These are phyloP conservation scores for Tortricodes alternella DNA, from an alignment of 2,888 invertebrate genomes.

Conservation along the genomic window DNA sequence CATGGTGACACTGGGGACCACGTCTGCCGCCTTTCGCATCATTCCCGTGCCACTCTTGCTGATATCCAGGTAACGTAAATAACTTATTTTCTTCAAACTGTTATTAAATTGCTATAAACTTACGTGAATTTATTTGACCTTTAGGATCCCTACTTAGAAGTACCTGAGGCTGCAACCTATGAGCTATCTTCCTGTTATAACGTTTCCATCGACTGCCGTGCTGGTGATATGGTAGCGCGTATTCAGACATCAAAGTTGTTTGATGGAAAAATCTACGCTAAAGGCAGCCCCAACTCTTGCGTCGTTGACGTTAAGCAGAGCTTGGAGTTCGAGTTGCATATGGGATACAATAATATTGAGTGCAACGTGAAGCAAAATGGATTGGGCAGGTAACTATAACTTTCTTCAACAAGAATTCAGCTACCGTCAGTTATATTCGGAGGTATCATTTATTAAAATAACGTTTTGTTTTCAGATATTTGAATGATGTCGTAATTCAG, in stretches of 20 bases:
- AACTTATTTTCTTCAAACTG: neutral
- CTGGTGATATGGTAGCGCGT: slow-evolving; percentile 95
- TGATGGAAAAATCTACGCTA: slow-evolving; percentile 97
- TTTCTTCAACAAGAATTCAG: neutral
- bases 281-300: slow-evolving; percentile 96
- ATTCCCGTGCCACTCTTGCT: slow-evolving; percentile 93
- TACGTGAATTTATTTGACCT: slow-evolving; percentile 36
- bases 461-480: slow-evolving; percentile 76
- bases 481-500: slow-evolving; percentile 96
- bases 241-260: slow-evolving; percentile 96
- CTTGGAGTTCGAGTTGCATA: slow-evolving; percentile 94
- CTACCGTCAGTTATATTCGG: neutral
- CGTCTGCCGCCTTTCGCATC: slow-evolving; percentile 96
- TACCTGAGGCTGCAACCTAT: slow-evolving; percentile 95
- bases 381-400: slow-evolving; percentile 85
- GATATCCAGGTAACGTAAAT: slow-evolving; percentile 88
- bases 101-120: slow-evolving; percentile 2
- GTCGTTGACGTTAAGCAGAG: slow-evolving; percentile 94
- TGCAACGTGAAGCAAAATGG: slow-evolving; percentile 96
- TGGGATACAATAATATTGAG: slow-evolving; percentile 96
- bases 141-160: slow-evolving; percentile 94
- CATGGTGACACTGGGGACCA: slow-evolving; percentile 96
- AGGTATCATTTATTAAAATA: neutral
- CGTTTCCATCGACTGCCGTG: slow-evolving; percentile 95
- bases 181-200: slow-evolving; percentile 97